Percentiles rank a stretch among this genome's conserved stretches.
Evolutionary conservation across 2,797 vertebrate species (phyloP).

Genomic region (Knipowitschia caucasica): DNA sequence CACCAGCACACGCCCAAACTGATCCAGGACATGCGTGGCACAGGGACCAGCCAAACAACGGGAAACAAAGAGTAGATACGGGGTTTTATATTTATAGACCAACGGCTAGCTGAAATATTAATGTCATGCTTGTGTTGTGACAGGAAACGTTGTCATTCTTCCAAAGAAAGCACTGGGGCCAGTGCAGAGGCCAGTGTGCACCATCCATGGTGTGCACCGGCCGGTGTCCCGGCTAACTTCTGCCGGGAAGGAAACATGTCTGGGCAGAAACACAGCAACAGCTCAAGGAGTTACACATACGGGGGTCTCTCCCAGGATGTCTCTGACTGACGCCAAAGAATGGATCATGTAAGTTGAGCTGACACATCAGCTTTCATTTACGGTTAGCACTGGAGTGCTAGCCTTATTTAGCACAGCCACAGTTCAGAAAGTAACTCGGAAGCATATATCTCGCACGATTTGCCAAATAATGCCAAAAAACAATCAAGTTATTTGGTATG

Average conservation of each 20-base stretch:
- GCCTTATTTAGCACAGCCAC: constrained; percentile 51
- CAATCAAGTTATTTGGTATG: neutral
- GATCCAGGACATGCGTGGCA: constrained; percentile 54
- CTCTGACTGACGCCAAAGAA: constrained; percentile 6
- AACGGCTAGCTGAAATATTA: neutral
- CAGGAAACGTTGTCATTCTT: neutral
- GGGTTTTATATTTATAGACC: neutral
- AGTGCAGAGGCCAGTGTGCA: too few relatives aligned
- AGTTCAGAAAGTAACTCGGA: constrained; percentile 30
- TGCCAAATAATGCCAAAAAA: neutral
- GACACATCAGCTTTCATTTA: constrained; percentile 70
- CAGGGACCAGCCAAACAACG: constrained; percentile 45
- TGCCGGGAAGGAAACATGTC: neutral
- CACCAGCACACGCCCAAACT: neutral
- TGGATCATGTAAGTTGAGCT: constrained; percentile 51
- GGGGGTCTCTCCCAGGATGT: neutral
- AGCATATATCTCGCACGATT: constrained; percentile 8
- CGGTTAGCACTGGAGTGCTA: constrained; percentile 61
- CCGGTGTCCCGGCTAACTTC: constrained; percentile 18
- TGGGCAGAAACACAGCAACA: neutral
- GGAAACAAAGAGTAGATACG: constrained; percentile 28
- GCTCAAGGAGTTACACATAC: neutral
- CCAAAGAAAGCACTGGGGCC: constrained; percentile 9
- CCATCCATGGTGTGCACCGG: too few relatives aligned
- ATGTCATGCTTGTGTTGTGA: neutral